phyloP scores from a whole-genome alignment of 2,113 vertebrate species.

The Oceanodroma tethys region DNA sequence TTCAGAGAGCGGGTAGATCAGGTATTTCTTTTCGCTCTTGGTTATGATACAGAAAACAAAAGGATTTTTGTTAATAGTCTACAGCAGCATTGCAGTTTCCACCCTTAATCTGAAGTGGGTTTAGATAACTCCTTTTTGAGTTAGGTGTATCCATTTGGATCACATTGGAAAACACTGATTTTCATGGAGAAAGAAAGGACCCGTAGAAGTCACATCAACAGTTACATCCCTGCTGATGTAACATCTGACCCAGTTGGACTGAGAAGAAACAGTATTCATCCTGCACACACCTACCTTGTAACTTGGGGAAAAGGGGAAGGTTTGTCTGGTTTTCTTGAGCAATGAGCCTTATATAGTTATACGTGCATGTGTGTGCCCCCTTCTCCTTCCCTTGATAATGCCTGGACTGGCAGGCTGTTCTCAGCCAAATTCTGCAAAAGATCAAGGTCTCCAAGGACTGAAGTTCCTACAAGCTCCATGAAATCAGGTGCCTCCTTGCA shows the following conservation, averaged over 20 bases:
- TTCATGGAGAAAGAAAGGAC: not conserved
- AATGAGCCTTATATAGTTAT: not conserved
- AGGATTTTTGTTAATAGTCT: not conserved
- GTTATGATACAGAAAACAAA: not conserved
- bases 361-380: rapidly evolving
- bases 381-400: not conserved
- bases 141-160: rapidly evolving
- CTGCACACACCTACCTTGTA: not conserved
- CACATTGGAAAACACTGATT: not conserved
- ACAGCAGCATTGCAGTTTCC: not conserved
- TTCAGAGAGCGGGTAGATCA: rapidly evolving
- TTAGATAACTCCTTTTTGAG: not conserved
- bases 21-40: not conserved
- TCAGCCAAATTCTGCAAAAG: not conserved
- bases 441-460: not conserved
- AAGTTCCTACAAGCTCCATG: not conserved
- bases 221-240: too few species aligned
- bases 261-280: not conserved
- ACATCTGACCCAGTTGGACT: too few species aligned
- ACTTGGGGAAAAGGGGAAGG: not conserved
- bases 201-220: rapidly evolving
- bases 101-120: not conserved
- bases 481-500: too few species aligned
- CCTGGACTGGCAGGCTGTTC: too few species aligned
- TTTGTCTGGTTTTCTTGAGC: not conserved